Evolutionary conservation across 2,888 invertebrate genomes (phyloP).

Genomic region (Netelia virgata): DNA sequence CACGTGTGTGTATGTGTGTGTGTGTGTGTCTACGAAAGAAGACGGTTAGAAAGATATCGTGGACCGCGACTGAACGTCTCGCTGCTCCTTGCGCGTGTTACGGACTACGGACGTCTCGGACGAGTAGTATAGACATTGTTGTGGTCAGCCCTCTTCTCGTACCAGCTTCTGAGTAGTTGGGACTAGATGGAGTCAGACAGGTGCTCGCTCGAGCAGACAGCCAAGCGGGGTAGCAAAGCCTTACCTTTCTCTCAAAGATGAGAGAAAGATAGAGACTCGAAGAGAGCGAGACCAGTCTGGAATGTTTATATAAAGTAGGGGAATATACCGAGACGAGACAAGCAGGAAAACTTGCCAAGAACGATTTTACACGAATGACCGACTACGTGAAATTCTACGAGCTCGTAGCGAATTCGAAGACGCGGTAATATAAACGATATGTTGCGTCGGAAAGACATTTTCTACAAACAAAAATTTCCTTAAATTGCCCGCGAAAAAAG

Average conservation of each 20-base stretch:
- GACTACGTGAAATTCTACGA: constrained; percentile 1
- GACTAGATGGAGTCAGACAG: constrained; percentile 76
- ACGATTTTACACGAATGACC: constrained; percentile 38
- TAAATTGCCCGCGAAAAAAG: too few relatives aligned
- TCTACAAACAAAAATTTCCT: too few relatives aligned
- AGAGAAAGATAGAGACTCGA: constrained; percentile 14
- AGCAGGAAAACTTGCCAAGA: constrained; percentile 56
- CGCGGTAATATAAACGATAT: too few relatives aligned
- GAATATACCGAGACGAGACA: constrained; percentile 49
- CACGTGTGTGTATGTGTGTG: not conserved
- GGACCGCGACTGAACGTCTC: constrained; percentile 19
- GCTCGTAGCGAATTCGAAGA: not conserved
- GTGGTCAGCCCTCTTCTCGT: constrained; percentile 76
- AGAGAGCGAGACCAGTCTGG: constrained; percentile 37
- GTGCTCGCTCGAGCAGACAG: constrained; percentile 69
- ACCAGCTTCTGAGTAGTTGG: constrained; percentile 77
- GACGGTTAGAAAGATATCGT: constrained; percentile 15
- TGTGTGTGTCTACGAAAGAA: constrained; percentile 8
- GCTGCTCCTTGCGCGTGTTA: constrained; percentile 34
- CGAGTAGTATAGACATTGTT: constrained; percentile 80
- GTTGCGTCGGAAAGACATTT: too few relatives aligned
- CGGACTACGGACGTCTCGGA: constrained; percentile 26
- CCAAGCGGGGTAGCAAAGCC: constrained; percentile 37
- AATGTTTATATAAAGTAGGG: constrained; percentile 61
- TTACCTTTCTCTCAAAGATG: constrained; percentile 29